phyloP scores from a whole-genome alignment of 2,113 vertebrate genomes.

The Rallus limicola region DNA sequence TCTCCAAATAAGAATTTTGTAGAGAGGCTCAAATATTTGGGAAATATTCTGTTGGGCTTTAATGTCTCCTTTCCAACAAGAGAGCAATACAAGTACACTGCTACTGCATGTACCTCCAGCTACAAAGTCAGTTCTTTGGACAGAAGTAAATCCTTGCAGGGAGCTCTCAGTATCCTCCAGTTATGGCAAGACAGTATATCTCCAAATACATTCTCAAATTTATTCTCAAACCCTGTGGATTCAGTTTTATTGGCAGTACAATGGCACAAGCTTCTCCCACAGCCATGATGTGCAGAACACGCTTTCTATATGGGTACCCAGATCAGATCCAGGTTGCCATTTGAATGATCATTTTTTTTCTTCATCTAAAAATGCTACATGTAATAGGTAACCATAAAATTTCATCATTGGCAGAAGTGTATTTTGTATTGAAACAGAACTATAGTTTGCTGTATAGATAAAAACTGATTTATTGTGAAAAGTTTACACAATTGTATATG shows the following conservation, averaged over 20 bases:
- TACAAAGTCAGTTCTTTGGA: neutral
- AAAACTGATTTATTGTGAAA: neutral
- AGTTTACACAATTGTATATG: neutral
- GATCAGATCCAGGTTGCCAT: neutral
- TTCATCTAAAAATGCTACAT: neutral
- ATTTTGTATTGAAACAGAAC: too few species aligned
- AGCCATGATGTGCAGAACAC: neutral
- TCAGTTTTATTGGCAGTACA: neutral
- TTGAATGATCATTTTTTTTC: neutral
- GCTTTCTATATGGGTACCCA: neutral
- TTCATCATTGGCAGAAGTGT: neutral
- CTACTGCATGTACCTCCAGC: neutral
- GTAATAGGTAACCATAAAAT: neutral
- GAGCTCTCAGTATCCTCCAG: neutral
- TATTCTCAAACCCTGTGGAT: neutral
- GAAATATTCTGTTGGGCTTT: neutral
- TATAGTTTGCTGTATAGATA: neutral
- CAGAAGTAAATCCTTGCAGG: neutral
- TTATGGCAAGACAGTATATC: neutral
- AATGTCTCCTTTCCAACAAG: neutral
- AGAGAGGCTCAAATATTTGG: neutral
- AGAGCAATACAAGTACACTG: neutral
- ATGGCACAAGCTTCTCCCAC: neutral
- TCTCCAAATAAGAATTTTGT: neutral
- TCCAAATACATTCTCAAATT: too few species aligned